Percentiles rank a stretch among this genome's conserved stretches.
Conservation (phyloP, 2,888 invertebrate genomes). For the Pyrrhia umbra region DNA sequence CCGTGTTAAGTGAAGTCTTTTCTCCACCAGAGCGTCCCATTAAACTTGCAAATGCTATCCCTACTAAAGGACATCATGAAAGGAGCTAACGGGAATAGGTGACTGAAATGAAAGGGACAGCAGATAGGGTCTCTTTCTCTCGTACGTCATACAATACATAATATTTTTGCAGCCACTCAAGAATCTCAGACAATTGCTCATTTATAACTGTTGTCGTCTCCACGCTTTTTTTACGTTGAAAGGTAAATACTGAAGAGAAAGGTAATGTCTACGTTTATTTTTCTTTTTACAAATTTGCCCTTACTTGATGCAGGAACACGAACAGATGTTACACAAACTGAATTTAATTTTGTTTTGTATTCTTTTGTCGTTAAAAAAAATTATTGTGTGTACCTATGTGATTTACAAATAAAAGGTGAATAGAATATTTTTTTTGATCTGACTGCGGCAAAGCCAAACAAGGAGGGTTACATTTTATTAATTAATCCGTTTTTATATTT, state of each 20-base stretch:
- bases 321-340: conserved; percentile 19
- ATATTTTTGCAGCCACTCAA: conserved; percentile 21
- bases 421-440: too few species aligned
- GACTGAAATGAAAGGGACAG: conserved; percentile 43
- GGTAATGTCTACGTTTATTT: conserved; percentile 9
- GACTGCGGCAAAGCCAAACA: too few species aligned
- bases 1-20: conserved; percentile 46
- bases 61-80: conserved; percentile 50
- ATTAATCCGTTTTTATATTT: too few species aligned
- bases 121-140: conserved; percentile 14
- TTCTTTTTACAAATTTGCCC: conserved; percentile 15
- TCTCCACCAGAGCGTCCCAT: conserved; percentile 46
- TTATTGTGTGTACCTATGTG: too few species aligned
- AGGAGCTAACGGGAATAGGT: conserved; percentile 47
- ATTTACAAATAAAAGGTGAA: too few species aligned
- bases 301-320: neutral
- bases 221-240: conserved; percentile 16
- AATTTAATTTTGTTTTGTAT: conserved; percentile 13
- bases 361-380: too few species aligned
- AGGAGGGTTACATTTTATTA: too few species aligned
- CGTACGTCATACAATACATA: conserved; percentile 28
- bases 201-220: conserved; percentile 22
- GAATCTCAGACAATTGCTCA: conserved; percentile 29
- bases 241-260: conserved; percentile 12
- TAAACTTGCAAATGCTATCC: conserved; percentile 61